Conservation (phyloP, 2,113 vertebrate genomes). For the Corythaixoides concolor region DNA sequence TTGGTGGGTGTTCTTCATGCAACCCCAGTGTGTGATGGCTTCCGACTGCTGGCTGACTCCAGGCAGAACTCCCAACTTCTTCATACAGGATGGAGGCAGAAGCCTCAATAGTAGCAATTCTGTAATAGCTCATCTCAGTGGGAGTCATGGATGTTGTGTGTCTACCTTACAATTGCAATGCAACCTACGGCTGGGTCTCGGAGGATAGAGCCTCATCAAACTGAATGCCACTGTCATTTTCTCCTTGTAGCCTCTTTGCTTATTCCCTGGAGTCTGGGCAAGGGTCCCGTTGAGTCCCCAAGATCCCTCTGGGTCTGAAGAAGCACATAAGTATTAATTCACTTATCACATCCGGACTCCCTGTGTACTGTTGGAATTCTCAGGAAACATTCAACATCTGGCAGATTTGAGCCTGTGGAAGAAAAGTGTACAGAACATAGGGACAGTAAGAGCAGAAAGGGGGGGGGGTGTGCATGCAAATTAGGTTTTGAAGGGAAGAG, state of each 20-base stretch:
- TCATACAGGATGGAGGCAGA: not conserved
- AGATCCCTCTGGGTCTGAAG: not conserved
- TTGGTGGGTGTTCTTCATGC: not conserved
- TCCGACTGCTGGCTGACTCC: not conserved
- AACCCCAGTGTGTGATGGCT: not conserved
- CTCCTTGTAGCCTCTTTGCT: not conserved
- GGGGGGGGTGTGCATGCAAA: not conserved
- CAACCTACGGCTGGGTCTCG: not conserved
- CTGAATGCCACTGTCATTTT: not conserved
- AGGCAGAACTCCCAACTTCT: not conserved
- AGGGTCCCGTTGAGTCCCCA: not conserved
- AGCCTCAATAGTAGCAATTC: not conserved
- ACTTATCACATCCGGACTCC: not conserved
- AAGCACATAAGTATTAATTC: not conserved
- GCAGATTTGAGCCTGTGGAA: not conserved
- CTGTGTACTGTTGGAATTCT: not conserved
- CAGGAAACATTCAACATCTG: not conserved
- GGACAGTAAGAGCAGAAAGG: not conserved
- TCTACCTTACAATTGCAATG: not conserved
- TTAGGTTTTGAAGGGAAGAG: not conserved
- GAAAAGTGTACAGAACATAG: not conserved
- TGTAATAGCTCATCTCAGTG: not conserved
- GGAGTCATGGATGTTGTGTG: not conserved
- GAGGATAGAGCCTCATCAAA: not conserved
- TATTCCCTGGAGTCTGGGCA: not conserved